A percentile compares a stretch with the other conserved stretches of the same genome.
Evolutionary conservation across 2,888 invertebrate genomes (phyloP).

Genomic region (Petrolisthes manimaculis): DNA sequence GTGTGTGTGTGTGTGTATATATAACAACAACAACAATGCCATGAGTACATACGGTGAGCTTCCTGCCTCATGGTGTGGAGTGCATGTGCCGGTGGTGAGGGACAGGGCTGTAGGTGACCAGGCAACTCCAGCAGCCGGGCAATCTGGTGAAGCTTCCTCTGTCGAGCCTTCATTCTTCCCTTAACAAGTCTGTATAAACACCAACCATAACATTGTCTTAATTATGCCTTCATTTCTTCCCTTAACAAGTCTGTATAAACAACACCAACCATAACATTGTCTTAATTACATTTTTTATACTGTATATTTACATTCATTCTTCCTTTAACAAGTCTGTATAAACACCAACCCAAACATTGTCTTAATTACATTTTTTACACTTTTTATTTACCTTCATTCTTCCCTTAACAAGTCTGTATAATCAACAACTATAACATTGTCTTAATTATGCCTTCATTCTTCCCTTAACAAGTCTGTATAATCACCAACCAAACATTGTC

Average conservation of each 20-base stretch:
- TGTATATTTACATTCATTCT: too few relatives aligned
- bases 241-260: conserved; percentile 73
- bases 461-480: too few relatives aligned
- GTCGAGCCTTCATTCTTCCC: conserved; percentile 93
- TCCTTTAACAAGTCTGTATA: too few relatives aligned
- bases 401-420: conserved; percentile 76
- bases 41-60: conserved; percentile 42
- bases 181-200: conserved; percentile 72
- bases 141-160: conserved; percentile 96
- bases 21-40: neutral
- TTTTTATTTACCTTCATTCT: conserved; percentile 92
- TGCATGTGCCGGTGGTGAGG: conserved; percentile 68
- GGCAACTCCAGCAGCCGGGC: conserved; percentile 88
- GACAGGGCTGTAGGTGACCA: conserved; percentile 68
- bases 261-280: too few relatives aligned
- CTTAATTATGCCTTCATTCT: too few relatives aligned
- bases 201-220: too few relatives aligned
- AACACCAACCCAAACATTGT: too few relatives aligned
- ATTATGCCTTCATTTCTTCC: conserved; percentile 83
- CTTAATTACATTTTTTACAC: too few relatives aligned
- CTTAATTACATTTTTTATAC: too few relatives aligned
- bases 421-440: too few relatives aligned
- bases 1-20: too few relatives aligned
- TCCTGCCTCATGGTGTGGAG: conserved; percentile 67
- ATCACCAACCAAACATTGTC: too few relatives aligned